These are phyloP conservation scores for Pteronotus mesoamericanus DNA, from an alignment of 2,797 vertebrate species.

Conservation along the genomic window DNA sequence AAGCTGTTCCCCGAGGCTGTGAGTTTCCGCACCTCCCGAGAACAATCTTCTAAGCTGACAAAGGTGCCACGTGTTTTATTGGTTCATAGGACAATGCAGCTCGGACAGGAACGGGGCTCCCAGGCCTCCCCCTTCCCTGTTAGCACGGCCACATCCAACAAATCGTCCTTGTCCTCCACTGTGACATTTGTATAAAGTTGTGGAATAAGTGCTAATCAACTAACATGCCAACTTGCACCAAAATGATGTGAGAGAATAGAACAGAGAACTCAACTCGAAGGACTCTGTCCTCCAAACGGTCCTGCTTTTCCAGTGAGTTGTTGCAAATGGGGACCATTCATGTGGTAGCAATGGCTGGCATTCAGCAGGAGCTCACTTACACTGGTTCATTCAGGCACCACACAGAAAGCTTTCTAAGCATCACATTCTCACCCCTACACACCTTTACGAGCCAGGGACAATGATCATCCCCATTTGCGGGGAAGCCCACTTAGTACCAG, in stretches of 20 bases:
- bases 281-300: neutral
- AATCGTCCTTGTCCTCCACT: neutral
- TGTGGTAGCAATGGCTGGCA: accelerated
- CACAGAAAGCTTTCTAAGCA: neutral
- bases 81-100: neutral
- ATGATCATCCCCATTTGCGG: neutral
- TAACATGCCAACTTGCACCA: accelerated
- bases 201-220: neutral
- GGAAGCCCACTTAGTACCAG: neutral
- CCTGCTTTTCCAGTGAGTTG: neutral
- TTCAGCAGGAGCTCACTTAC: neutral
- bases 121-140: accelerated
- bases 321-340: accelerated
- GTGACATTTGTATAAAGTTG: accelerated
- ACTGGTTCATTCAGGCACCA: accelerated
- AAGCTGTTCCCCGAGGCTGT: too few species aligned
- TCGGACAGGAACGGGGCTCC: neutral
- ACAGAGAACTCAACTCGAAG: neutral
- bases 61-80: accelerated
- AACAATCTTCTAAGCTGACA: neutral
- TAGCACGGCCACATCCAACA: accelerated
- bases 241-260: accelerated
- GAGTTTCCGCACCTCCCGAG: neutral
- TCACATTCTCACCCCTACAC: accelerated
- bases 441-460: accelerated